Percentiles rank a stretch among this genome's conserved stretches.
These are phyloP conservation scores for Teleogryllus occipitalis DNA, from an alignment of 1,140 invertebrate species.

Conservation along the genomic window DNA sequence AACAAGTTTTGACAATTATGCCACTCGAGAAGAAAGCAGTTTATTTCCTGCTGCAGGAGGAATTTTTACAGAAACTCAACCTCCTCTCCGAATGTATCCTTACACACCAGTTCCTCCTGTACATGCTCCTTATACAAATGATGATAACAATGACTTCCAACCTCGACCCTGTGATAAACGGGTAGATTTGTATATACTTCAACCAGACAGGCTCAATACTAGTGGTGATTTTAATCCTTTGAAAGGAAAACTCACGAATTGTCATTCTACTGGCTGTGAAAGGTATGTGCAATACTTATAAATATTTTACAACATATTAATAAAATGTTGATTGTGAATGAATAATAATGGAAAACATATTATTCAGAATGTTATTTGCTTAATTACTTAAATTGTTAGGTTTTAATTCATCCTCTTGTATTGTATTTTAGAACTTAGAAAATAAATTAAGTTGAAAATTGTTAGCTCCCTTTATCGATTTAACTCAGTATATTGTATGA, in stretches of 20 bases:
- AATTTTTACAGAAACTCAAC: background rate
- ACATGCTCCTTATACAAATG: background rate
- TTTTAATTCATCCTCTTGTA: too few species aligned
- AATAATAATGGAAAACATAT: too few species aligned
- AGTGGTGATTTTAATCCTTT: conserved; percentile 65
- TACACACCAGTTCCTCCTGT: background rate
- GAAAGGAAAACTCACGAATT: conserved; percentile 85
- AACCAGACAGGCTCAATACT: conserved; percentile 68
- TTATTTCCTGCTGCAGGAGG: background rate
- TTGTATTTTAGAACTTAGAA: too few species aligned
- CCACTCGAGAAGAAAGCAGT: conserved; percentile 34
- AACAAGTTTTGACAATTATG: conserved; percentile 33
- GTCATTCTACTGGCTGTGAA: conserved; percentile 80
- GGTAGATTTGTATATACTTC: conserved; percentile 76
- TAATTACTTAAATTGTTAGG: too few species aligned
- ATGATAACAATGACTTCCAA: conserved; percentile 42
- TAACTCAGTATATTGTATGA: too few species aligned
- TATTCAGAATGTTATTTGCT: too few species aligned
- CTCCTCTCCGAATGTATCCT: background rate
- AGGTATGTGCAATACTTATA: conserved; percentile 44
- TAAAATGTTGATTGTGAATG: too few species aligned
- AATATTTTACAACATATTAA: background rate
- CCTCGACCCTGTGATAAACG: conserved; percentile 74
- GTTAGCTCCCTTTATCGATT: too few species aligned
- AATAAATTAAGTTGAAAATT: too few species aligned